Conservation (phyloP, 2,113 vertebrate species). For the Atherinomorus stipes region DNA sequence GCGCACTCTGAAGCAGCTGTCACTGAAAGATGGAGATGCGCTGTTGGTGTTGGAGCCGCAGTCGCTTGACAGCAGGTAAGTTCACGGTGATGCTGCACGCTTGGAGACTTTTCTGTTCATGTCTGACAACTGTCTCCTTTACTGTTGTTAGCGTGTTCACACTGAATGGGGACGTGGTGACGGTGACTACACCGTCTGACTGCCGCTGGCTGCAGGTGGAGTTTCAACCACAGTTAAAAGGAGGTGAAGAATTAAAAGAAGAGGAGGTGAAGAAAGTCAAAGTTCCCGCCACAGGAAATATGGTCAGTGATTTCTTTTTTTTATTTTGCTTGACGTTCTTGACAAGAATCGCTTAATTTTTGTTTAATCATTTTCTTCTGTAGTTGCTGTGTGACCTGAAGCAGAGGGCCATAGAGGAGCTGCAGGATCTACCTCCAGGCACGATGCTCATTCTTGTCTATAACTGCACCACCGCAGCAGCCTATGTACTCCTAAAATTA, state of each 20-base stretch:
- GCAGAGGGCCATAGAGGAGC: constrained; percentile 87
- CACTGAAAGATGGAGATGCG: constrained; percentile 87
- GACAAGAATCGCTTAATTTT: too few species aligned
- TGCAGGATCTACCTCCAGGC: constrained; percentile 85
- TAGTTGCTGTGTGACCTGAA: constrained; percentile 92
- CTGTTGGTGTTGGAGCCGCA: constrained; percentile 86
- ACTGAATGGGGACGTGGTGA: constrained; percentile 78
- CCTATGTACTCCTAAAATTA: background rate
- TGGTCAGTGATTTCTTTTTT: constrained; percentile 79
- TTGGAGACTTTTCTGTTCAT: background rate
- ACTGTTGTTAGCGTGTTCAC: constrained; percentile 75
- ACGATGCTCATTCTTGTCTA: constrained; percentile 40
- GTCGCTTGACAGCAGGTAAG: constrained; percentile 85
- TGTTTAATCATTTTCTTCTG: constrained; percentile 21
- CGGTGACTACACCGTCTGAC: constrained; percentile 84
- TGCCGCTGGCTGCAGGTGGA: constrained; percentile 91
- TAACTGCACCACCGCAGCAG: background rate
- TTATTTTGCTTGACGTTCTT: background rate
- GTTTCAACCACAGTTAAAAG: constrained; percentile 74
- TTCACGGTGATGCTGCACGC: background rate
- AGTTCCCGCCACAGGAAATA: constrained; percentile 86
- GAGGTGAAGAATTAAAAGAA: constrained; percentile 47
- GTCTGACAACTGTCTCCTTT: background rate
- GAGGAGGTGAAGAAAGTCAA: constrained; percentile 79
- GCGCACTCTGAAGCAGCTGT: constrained; percentile 86